Evolutionary conservation across 2,888 invertebrate species (phyloP), one percentile per base, ranked within the genome.

Genomic region (Pseudococcus viburni): DNA sequence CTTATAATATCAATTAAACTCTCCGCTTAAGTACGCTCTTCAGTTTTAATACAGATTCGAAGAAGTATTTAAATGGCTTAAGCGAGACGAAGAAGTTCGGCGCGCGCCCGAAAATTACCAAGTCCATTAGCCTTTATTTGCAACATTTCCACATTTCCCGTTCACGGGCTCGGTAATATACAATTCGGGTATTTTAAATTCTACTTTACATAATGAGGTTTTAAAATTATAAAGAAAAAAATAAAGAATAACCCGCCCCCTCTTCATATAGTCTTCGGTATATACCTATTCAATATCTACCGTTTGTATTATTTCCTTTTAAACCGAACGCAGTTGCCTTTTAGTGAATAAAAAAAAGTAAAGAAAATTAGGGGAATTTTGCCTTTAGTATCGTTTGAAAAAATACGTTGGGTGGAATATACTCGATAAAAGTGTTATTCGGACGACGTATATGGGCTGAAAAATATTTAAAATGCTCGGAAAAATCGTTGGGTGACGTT

Each of bases 121-220:
- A 80, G 80, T 80, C 80, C 80, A 80, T 80, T 80, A 80, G 80
- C 80, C 80, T 80, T 80, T 80, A 80, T 80, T 80, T 80, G 80
- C 80, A 80, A 80, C 80, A 80, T 80, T 80, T 80, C 80, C n/a
- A 80, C 80, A 80, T 80, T 80, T 80, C 80, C 80, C 80, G 80
- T 80, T 80, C 42, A 80, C 80, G n/a, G 26, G 26, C 26, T 3
- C 59, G 19, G n/a, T 80, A 80, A 42, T 42, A 80, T 80, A 73
- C 68, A 73, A 73, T 80, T 80, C 26, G 80, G 80, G 12, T 80
- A 80, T 80, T 80, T 80, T 80, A 80, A 80, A 80, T 17, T 9
- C 80, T 80, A 80, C 80, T 80, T 80, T 80, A 80, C 80, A 80
- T 80, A 80, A 80, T 80, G 80, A 80, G 80, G 42, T 80, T 80